Base-by-base conservation (phyloP, 1,140 invertebrate genomes). In the Cydia splendana region DNA sequence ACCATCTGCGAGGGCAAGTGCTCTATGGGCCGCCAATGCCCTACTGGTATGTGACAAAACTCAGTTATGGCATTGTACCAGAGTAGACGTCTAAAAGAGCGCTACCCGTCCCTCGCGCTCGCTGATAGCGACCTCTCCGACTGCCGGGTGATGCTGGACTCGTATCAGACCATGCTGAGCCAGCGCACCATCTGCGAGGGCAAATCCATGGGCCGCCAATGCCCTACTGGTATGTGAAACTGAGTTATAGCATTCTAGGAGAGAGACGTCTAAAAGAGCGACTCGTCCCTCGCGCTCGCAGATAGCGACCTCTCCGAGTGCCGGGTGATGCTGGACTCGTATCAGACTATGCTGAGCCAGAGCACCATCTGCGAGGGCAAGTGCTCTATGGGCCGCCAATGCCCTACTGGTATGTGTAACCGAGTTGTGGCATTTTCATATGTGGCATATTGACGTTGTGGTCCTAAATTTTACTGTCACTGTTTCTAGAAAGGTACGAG, bases 1-100 rank as follows among this genome's bases (percentile, higher is more conserved):
- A 96, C 97, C 82, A 96, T 98, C 79, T 98, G 97, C 91, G 97
- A 98, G 87, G 97, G 97, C 45, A 96, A 96, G 86, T 98, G 97
- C 88, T 94, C 96, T 6, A 95, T 97, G 94, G 96, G 96, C n/a
- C 94, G 97, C 82, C 95, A 96, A 62, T 98, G 97, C 94, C 97
- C 97, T 1, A 97, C 96, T 78, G 97, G 97, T 90, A 87, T 83
- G 79, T 76, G 65, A 62, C 4, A n/a, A n/a, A n/a, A 30, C 30
- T 30, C 1, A 30, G 30, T 30, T 30, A 30, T 30, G 30, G 30
- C 30, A 30, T 24, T 24, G 24, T 88, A 98, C 96, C 98, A 98
- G 91, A 94, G 97, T 57, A 95, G 96, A 78, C 94, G 97, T 76
- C 90, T 99, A 75, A 96, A 96, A 83, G 97, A 97, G 86, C 95